These are phyloP conservation scores for Ctenodactylus gundi DNA, from an alignment of 2,113 vertebrate species.

Conservation along the genomic window DNA sequence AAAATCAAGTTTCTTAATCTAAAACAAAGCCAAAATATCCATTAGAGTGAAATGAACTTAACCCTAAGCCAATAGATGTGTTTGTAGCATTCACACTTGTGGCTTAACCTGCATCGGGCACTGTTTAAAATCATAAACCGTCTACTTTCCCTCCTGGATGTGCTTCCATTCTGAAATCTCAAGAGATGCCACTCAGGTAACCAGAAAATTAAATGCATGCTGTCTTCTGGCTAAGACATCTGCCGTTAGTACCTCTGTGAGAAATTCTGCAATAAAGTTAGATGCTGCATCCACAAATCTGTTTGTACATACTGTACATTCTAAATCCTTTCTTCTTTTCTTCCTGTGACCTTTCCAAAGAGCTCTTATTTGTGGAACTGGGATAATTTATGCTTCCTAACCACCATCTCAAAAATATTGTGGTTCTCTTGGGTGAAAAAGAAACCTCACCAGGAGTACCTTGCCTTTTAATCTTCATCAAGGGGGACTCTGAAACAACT, in stretches of 20 bases:
- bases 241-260: not conserved
- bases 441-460: conserved; percentile 74
- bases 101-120: not conserved
- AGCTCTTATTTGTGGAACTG: conserved; percentile 64
- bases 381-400: conserved; percentile 70
- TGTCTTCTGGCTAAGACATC: not conserved
- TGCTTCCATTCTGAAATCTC: not conserved
- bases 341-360: conserved; percentile 59
- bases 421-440: conserved; percentile 73
- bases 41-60: not conserved
- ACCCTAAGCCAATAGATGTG: not conserved
- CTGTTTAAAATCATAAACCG: not conserved
- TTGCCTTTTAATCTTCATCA: conserved; percentile 83
- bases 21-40: not conserved
- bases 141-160: not conserved
- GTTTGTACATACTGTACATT: conserved; percentile 1
- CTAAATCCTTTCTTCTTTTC: conserved; percentile 37
- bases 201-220: not conserved
- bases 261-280: conserved; percentile 19
- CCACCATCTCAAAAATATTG: conserved; percentile 70
- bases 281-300: conserved; percentile 24
- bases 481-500: conserved; percentile 83
- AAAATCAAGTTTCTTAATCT: not conserved
- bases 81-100: not conserved
- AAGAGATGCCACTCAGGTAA: not conserved